A percentile compares a stretch with the other conserved stretches of the same genome.
Evolutionary conservation across 35 echinoderm and acorn worm genomes (phyloP).

Genomic region (Chiridota heheva): DNA sequence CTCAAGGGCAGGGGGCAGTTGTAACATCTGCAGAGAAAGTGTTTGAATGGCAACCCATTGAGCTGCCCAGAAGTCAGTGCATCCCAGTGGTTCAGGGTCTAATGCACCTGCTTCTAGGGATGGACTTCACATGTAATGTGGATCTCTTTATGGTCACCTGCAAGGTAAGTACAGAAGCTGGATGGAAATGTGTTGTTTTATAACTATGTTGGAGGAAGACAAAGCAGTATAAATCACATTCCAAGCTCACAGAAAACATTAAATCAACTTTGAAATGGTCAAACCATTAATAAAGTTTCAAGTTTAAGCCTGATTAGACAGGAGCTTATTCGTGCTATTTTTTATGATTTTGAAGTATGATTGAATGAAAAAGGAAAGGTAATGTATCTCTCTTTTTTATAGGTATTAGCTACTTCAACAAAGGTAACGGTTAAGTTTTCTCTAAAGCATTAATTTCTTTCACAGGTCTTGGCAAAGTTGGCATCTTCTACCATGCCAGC

Average conservation of each 20-base stretch:
- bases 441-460: background rate
- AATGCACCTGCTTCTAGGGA: slow-evolving; percentile 70
- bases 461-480: slow-evolving; percentile 82
- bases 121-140: slow-evolving; percentile 96
- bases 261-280: background rate
- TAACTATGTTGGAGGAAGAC: background rate
- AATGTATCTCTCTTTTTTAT: background rate
- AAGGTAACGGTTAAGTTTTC: background rate
- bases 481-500: slow-evolving; percentile 77
- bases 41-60: no score
- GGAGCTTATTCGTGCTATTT: background rate
- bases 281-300: background rate
- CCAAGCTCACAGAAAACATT: background rate
- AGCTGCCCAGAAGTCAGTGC: slow-evolving; percentile 71
- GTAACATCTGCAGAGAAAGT: no score
- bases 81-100: slow-evolving; percentile 85
- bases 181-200: background rate
- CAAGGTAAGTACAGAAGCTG: slow-evolving; percentile 61
- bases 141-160: slow-evolving; percentile 92
- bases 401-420: background rate
- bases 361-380: background rate
- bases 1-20: no score
- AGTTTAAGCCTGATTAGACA: background rate
- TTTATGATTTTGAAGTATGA: background rate
- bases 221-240: background rate